A percentile compares a stretch with the other conserved stretches of the same genome.
These are phyloP conservation scores for Gobio gobio DNA, from an alignment of 2,113 vertebrate species.

Conservation along the genomic window DNA sequence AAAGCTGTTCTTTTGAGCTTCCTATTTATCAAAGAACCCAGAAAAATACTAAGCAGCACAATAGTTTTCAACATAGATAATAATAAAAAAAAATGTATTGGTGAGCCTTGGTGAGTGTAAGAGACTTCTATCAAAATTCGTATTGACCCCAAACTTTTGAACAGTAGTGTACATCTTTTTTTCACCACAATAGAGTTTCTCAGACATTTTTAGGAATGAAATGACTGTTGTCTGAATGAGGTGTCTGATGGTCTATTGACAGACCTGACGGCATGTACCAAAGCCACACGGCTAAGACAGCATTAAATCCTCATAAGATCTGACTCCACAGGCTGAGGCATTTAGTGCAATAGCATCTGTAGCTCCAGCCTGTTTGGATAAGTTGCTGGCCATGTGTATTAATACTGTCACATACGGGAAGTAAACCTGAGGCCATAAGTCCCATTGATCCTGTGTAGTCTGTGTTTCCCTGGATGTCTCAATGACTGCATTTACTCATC, in stretches of 20 bases:
- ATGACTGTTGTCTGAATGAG: conserved; percentile 24
- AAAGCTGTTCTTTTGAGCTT: too few species aligned
- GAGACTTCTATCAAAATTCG: too few species aligned
- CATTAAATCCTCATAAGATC: conserved; percentile 62
- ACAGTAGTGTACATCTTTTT: not conserved
- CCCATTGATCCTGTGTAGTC: not conserved
- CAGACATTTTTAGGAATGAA: not conserved
- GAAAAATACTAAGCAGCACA: not conserved
- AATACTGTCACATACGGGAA: conserved; percentile 31
- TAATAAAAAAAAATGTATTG: not conserved
- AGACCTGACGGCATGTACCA: conserved; percentile 30
- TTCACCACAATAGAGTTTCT: not conserved
- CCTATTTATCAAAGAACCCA: not conserved
- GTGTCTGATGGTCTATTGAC: conserved; percentile 29
- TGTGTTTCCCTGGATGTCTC: conserved; percentile 2
- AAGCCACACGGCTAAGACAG: conserved; percentile 27
- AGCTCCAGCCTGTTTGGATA: conserved; percentile 16
- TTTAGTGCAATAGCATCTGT: conserved; percentile 62
- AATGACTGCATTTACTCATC: conserved; percentile 23
- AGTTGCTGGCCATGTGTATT: conserved; percentile 38
- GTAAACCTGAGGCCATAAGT: conserved; percentile 22
- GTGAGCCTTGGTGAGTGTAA: too few species aligned
- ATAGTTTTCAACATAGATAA: not conserved
- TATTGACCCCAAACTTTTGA: not conserved
- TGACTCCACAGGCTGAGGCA: conserved; percentile 52